Evolutionary conservation across 2,888 invertebrate species (phyloP), one percentile per base, ranked within the genome.

Genomic region (Tetragonisca angustula): DNA sequence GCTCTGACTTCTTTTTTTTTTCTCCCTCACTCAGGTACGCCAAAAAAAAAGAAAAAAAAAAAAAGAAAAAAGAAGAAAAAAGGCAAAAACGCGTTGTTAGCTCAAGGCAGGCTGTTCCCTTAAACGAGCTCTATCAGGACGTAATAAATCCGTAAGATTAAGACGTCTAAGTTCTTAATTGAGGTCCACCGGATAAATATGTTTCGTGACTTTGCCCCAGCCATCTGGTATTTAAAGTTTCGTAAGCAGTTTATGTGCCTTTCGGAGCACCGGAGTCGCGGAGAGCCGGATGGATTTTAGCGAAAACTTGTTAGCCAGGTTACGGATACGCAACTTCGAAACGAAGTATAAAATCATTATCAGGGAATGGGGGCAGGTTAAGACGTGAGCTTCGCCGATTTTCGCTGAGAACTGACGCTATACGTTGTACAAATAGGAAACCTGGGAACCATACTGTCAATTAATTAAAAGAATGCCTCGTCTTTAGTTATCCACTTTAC

Each of bases 161-260:
- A 32, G 32, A 68, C 59, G 76, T 72, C 70, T 2, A 81, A 76
- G 68, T 84, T 78, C 68, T 59, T 78, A 78, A 81, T 81, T 52
- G 69, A 49, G 24, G 64, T 32, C 65, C 50, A 24, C 49, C 49
- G 52, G 68, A 69, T 84, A 84, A 84, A 79, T 83, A 77, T 83
- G 64, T 83, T 76, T 74, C 73, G 65, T 17, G 73, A 70, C 65
- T 79, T 67, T 32, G 32, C 19, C n/a, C n/a, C 49, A 50, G 32
- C 79, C 76, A 71, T 79, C 74, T 64, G 79, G 56, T 77, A 83
- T 76, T 83, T 83, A 71, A 85, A 85, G 73, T 83, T 85, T 70
- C 43, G 54, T 74, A 73, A 79, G 50, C 73, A 67, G 79, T 76
- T 84, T 75, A 75, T 43, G 76, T 17, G 50, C 15, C n/a, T 19